Percentiles rank a stretch among this genome's conserved stretches.
Conservation (phyloP, 2,113 vertebrate species). For the Solea senegalensis region DNA sequence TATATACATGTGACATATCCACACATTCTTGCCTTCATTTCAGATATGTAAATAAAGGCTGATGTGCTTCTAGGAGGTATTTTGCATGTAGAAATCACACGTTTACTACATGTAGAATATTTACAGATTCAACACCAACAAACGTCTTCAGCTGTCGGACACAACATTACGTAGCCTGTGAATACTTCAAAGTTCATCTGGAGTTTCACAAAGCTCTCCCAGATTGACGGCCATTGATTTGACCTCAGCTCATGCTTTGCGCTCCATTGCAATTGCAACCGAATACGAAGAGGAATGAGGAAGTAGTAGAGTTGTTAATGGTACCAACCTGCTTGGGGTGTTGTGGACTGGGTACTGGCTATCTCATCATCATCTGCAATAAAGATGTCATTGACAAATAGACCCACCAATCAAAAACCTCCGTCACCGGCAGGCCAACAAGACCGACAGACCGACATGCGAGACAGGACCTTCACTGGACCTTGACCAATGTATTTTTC, state of each 20-base stretch:
- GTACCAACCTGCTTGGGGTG: constrained; percentile 82
- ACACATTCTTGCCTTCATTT: constrained; percentile 60
- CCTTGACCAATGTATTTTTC: not conserved
- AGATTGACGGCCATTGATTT: not conserved
- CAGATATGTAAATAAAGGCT: constrained; percentile 49
- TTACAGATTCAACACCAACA: constrained; percentile 12
- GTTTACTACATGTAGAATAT: constrained; percentile 47
- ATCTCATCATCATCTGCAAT: constrained; percentile 81
- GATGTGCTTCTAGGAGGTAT: constrained; percentile 39
- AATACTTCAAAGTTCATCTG: too few relatives aligned
- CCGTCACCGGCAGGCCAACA: constrained; percentile 61
- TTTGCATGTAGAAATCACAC: constrained; percentile 49
- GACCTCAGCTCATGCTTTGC: not conserved
- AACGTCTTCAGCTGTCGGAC: not conserved
- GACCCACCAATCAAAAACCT: constrained; percentile 73
- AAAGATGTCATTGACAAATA: constrained; percentile 79
- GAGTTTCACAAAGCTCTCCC: not conserved
- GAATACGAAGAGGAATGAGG: constrained; percentile 6
- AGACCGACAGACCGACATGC: constrained; percentile 49
- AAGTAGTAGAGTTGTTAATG: constrained; percentile 26
- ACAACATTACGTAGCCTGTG: too few relatives aligned
- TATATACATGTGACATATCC: constrained; percentile 43
- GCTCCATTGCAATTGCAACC: not conserved
- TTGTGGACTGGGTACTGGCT: constrained; percentile 71
- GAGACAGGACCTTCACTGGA: constrained; percentile 21